Base-by-base conservation (phyloP, 2,113 vertebrate species). In the Hoplias malabaricus region DNA sequence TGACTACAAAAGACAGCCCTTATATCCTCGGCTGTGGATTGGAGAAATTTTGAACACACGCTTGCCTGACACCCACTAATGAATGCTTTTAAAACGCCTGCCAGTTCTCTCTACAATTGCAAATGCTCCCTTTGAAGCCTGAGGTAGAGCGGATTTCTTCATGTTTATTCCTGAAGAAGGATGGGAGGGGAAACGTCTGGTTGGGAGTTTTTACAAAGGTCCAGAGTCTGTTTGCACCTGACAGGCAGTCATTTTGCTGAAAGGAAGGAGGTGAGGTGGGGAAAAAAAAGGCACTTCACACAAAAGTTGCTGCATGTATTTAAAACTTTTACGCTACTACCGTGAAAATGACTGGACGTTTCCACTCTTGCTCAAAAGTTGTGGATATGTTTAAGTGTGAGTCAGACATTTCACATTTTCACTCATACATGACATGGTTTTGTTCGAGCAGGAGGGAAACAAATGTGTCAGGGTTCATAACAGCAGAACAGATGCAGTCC, bases 401-500 rank as follows among this genome's bases (percentile, higher is more conserved):
- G n/a, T n/a, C n/a, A n/a, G n/a, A n/a, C n/a, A 16, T 72, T 56
- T 61, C 59, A 77, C 73, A 10, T 73, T 77, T 46, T 70, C 40
- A 25, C 31, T 61, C 29, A 67, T 34, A 21, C 29, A 68, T 69
- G 66, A 78, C 69, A 69, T 66, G 56, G 73, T 77, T 33, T 78
- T 74, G 67, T 82, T 77, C 73, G 42, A 72, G 63, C 48, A 54
- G 73, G 66, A 69, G 75, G 79, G 77, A 71, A 82, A 81, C 61
- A 78, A 80, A 80, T 62, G 57, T 83, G 73, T 82, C 78, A 80
- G 71, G 81, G 74, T 81, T 80, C 43, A n/a, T n/a, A n/a, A n/a
- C n/a, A n/a, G n/a, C n/a, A 66, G 80, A 83, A 84, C 83, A 86
- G 78, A 84, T 82, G 72, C 73, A 61, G 79, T 69, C 76, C 80